Percentiles rank a stretch among this genome's conserved stretches.
Conservation (phyloP, 2,113 vertebrate genomes). For the Dermatemys mawii region DNA sequence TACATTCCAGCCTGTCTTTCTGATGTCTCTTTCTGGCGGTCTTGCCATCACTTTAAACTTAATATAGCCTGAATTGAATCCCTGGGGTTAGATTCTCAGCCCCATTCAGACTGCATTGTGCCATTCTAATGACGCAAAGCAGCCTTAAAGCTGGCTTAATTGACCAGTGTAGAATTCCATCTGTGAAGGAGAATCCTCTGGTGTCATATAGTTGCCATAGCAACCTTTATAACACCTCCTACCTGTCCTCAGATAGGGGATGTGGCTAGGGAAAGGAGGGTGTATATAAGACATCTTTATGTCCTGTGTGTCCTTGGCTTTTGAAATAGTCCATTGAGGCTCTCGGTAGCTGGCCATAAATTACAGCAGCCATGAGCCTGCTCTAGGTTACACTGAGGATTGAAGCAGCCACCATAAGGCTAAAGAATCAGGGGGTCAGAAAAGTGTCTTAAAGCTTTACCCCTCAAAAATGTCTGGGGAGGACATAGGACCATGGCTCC, state of each 20-base stretch:
- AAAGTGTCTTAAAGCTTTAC: background rate
- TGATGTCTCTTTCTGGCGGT: background rate
- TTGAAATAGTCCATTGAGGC: background rate
- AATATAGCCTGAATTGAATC: background rate
- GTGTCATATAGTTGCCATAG: background rate
- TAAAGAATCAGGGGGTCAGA: background rate
- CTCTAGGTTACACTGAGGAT: accelerated
- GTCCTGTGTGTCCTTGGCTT: background rate
- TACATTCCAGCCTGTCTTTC: background rate
- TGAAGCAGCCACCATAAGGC: background rate
- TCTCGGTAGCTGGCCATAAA: background rate
- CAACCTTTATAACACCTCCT: background rate
- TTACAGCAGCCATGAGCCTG: background rate
- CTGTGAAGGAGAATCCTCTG: background rate
- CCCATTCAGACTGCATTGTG: background rate
- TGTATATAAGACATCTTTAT: accelerated
- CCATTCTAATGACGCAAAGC: background rate
- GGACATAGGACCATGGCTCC: background rate
- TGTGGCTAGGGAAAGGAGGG: background rate
- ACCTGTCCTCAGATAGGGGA: background rate
- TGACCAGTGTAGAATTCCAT: background rate
- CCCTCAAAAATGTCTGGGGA: background rate
- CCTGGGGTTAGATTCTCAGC: background rate
- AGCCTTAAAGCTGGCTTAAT: background rate
- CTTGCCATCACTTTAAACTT: background rate